These are phyloP conservation scores for Orthosia cruda DNA, from an alignment of 2,888 invertebrate genomes.

Conservation along the genomic window DNA sequence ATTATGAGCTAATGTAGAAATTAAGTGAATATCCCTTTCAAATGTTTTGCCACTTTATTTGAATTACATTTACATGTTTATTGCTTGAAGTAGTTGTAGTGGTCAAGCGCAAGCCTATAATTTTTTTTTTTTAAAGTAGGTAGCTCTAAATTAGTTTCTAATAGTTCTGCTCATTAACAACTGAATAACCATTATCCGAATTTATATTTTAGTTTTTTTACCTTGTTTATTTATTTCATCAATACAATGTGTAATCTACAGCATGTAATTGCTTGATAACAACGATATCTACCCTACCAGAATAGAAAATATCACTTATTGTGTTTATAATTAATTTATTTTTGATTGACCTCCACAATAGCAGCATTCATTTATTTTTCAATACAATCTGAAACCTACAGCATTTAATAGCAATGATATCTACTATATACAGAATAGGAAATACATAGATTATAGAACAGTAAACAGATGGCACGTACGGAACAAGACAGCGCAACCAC, in stretches of 20 bases:
- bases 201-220: neutral
- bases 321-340: too few species aligned
- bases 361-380: too few species aligned
- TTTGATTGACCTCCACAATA: too few species aligned
- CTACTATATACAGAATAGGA: too few species aligned
- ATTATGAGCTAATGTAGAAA: constrained; percentile 14
- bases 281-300: neutral
- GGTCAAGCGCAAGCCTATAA: too few species aligned
- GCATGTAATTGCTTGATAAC: neutral
- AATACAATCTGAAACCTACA: too few species aligned
- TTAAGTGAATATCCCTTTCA: neutral
- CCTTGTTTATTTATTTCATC: neutral
- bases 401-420: too few species aligned
- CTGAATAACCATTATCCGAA: neutral
- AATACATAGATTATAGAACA: too few species aligned
- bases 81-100: constrained; percentile 2
- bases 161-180: constrained; percentile 3
- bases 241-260: neutral
- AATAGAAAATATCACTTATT: neutral
- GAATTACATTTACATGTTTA: neutral
- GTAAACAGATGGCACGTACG: too few species aligned
- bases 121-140: too few species aligned
- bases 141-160: neutral
- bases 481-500: too few species aligned
- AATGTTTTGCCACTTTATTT: neutral